These are phyloP conservation scores for Cyprinodon tularosa DNA, from an alignment of 2,113 vertebrate genomes.

Conservation along the genomic window DNA sequence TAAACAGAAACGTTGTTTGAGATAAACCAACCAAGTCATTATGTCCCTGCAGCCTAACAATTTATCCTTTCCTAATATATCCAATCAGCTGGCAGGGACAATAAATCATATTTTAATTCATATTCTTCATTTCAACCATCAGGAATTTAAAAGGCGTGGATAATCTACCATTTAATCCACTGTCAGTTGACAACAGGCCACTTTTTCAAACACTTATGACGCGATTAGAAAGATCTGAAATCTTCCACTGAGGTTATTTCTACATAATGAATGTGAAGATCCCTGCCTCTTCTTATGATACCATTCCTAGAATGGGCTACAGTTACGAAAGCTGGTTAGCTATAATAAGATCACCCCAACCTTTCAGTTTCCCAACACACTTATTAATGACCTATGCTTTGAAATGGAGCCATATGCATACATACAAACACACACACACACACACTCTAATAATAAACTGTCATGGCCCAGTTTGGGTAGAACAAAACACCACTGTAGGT, in stretches of 20 bases:
- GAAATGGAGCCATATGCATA: slow-evolving; percentile 50
- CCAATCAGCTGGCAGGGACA: too few species aligned
- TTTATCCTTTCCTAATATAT: too few species aligned
- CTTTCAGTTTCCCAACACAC: slow-evolving; percentile 44
- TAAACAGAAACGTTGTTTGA: too few species aligned
- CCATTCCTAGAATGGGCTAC: slow-evolving; percentile 43
- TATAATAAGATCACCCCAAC: slow-evolving; percentile 68
- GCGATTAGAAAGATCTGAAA: slow-evolving; percentile 8
- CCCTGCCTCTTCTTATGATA: slow-evolving; percentile 28
- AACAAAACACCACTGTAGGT: slow-evolving; percentile 60
- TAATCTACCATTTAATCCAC: not conserved
- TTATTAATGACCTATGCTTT: slow-evolving; percentile 49
- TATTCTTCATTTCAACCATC: too few species aligned
- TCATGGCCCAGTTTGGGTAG: slow-evolving; percentile 29
- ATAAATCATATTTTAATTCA: too few species aligned
- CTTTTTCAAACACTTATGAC: slow-evolving; percentile 29
- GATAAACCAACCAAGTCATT: too few species aligned
- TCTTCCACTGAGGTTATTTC: not conserved
- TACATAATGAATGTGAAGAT: slow-evolving; percentile 14
- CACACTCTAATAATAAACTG: slow-evolving; percentile 65
- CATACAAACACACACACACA: slow-evolving; percentile 31
- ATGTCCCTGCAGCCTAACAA: too few species aligned
- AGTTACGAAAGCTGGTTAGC: slow-evolving; percentile 59
- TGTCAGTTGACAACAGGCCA: not conserved
- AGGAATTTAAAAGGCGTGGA: too few species aligned